Percentiles rank a stretch among this genome's conserved stretches.
phyloP scores from a whole-genome alignment of 2,888 invertebrate species.

The Strigamia maritima region DNA sequence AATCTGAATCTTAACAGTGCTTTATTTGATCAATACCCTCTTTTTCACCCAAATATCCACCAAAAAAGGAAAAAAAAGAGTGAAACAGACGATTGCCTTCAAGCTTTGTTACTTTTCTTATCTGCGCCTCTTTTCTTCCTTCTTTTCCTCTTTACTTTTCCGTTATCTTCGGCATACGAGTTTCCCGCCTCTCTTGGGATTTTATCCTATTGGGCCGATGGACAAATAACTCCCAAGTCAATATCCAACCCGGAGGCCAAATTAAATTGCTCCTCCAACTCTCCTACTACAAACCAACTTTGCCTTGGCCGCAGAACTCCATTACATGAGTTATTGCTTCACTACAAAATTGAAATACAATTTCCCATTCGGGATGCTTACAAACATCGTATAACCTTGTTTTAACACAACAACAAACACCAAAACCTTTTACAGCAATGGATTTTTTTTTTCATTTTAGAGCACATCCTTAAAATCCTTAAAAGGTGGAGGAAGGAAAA shows the following conservation, averaged over 20 bases:
- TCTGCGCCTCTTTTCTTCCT: background rate
- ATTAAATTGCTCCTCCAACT: conserved; percentile 23
- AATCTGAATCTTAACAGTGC: background rate
- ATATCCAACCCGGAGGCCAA: conserved; percentile 25
- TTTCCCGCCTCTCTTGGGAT: conserved; percentile 21
- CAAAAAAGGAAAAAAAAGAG: background rate
- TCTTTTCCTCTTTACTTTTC: conserved; percentile 20
- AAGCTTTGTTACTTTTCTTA: conserved; percentile 24
- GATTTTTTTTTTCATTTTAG: background rate
- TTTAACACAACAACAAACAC: conserved; percentile 12
- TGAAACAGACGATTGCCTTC: conserved; percentile 27
- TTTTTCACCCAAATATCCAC: background rate
- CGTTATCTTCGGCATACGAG: conserved; percentile 21
- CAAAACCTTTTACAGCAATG: background rate
- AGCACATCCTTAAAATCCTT: background rate
- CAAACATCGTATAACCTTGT: background rate
- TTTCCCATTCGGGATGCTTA: background rate
- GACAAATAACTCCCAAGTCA: conserved; percentile 29
- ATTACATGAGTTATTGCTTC: conserved; percentile 3
- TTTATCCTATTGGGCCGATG: conserved; percentile 19
- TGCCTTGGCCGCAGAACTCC: conserved; percentile 1
- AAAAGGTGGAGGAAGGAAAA: background rate
- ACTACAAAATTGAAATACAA: conserved; percentile 6
- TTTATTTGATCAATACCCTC: background rate
- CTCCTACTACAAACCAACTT: conserved; percentile 12